Percentiles rank a stretch among this genome's conserved stretches.
phyloP scores from a whole-genome alignment of 2,888 invertebrate genomes.

The Drosophila antonietae region DNA sequence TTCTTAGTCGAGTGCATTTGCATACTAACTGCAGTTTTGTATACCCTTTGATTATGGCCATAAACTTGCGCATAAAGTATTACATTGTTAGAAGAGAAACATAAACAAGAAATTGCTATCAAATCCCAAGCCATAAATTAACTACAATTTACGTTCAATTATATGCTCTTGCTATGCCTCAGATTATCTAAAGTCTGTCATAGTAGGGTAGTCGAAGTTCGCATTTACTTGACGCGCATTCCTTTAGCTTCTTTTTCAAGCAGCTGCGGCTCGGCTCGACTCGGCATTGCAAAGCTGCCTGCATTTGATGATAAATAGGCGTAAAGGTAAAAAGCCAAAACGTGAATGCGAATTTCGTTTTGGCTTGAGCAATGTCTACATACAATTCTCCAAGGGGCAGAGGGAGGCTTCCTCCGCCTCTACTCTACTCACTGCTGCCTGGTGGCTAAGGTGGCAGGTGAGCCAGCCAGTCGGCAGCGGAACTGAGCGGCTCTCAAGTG shows the following conservation, averaged over 20 bases:
- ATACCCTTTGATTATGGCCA: conserved; percentile 10
- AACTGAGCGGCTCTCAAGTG: conserved; percentile 70
- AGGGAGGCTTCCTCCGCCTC: conserved; percentile 1
- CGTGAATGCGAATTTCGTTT: conserved; percentile 75
- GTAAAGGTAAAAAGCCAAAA: conserved; percentile 78
- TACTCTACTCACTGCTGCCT: conserved; percentile 33
- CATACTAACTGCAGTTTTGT: conserved; percentile 49
- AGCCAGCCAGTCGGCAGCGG: conserved; percentile 44
- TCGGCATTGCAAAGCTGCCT: conserved; percentile 38
- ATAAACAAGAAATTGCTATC: background rate
- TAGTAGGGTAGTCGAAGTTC: background rate
- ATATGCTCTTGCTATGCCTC: background rate
- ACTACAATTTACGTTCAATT: background rate
- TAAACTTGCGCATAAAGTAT: conserved; percentile 1
- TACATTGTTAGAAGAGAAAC: background rate
- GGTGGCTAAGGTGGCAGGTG: conserved; percentile 48
- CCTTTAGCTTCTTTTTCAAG: conserved; percentile 55
- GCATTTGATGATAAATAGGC: conserved; percentile 78
- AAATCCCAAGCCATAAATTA: background rate
- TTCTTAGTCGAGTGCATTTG: conserved; percentile 65
- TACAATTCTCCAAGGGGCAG: conserved; percentile 37
- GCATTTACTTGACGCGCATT: conserved; percentile 9
- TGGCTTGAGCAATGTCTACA: conserved; percentile 57
- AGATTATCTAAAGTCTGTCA: background rate
- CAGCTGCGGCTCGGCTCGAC: conserved; percentile 47